Evolutionary conservation across 2,888 invertebrate genomes (phyloP), one percentile per base, ranked within the genome.

Genomic region (Trichopria drosophilae): DNA sequence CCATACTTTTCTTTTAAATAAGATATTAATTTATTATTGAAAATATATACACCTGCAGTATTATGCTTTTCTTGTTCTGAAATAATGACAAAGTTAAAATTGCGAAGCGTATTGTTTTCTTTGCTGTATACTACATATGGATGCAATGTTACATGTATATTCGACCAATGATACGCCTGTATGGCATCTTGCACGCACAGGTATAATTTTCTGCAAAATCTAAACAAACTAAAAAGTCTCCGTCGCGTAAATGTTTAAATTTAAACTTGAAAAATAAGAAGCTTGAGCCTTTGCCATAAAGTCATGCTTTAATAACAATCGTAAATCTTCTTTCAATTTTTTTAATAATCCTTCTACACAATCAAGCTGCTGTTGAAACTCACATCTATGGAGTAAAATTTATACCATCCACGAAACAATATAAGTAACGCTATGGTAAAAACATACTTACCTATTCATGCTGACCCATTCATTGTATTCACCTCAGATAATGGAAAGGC

Each of bases 261-360:
- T 32, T 32, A 32, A 32, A 32, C 10, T 32, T 32, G 32, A 32
- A 13, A 32, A 32, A 13, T 32, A 32, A 3, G 32, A n/a, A 32
- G 15, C 32, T 13, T 32, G 32, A 4, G 32, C 16, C 5, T 32
- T 32, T 32, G 32, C 32, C 3, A 32, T 12, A 13, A 32, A 32
- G 19, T 32, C 32, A 32, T 32, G 32, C 15, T 32, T 32, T 32
- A 32, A 13, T 32, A 32, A 32, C 2, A 13, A 12, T 4, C 4
- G 32, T 32, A 32, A 13, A 32, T 32, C 32, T 32, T 32, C 32
- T 32, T 13, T 13, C 19, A 28, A 28, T 4, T 32, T 32, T 32
- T 13, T 4, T 13, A 32, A 32, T 18, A 32, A 32, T 6, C 19
- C 13, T 32, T 32, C 32, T 18, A 32, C 15, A 13, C 10, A 13